Evolutionary conservation across 2,888 invertebrate genomes (phyloP).

Genomic region (Aphelenchoides bicaudatus): DNA sequence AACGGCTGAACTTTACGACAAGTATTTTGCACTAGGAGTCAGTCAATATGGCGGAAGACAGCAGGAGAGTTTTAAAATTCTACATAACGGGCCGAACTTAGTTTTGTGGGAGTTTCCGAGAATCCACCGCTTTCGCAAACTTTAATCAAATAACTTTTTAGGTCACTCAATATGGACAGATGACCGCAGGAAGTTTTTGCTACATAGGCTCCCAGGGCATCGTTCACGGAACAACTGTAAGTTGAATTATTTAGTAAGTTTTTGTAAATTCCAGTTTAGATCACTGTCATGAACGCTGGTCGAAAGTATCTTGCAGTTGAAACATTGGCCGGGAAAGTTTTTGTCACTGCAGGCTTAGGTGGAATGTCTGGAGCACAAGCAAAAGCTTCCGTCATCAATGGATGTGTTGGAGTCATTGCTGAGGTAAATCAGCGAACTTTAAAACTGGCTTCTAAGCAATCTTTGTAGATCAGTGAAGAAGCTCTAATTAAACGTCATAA

Average conservation of each 20-base stretch:
- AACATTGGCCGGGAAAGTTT: conserved; percentile 66
- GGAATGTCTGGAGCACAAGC: conserved; percentile 70
- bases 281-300: conserved; percentile 68
- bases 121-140: too few relatives aligned
- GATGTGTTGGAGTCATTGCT: conserved; percentile 68
- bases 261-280: conserved; percentile 58
- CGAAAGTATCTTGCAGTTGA: conserved; percentile 65
- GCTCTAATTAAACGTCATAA: conserved; percentile 66
- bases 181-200: conserved; percentile 70
- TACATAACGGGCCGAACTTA: too few relatives aligned
- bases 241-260: conserved; percentile 33
- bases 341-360: conserved; percentile 68
- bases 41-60: too few relatives aligned
- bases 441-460: too few relatives aligned
- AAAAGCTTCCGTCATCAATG: conserved; percentile 68
- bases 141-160: too few relatives aligned
- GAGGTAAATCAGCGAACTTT: conserved; percentile 62
- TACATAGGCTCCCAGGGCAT: conserved; percentile 71
- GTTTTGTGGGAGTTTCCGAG: too few relatives aligned
- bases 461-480: conserved; percentile 62
- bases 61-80: too few relatives aligned
- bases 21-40: conserved; percentile 68
- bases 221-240: conserved; percentile 69
- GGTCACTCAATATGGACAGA: conserved; percentile 69
- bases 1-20: conserved; percentile 65